A percentile compares a stretch with the other conserved stretches of the same genome.
Conservation (phyloP, 2,888 invertebrate genomes). For the Salticus scenicus region DNA sequence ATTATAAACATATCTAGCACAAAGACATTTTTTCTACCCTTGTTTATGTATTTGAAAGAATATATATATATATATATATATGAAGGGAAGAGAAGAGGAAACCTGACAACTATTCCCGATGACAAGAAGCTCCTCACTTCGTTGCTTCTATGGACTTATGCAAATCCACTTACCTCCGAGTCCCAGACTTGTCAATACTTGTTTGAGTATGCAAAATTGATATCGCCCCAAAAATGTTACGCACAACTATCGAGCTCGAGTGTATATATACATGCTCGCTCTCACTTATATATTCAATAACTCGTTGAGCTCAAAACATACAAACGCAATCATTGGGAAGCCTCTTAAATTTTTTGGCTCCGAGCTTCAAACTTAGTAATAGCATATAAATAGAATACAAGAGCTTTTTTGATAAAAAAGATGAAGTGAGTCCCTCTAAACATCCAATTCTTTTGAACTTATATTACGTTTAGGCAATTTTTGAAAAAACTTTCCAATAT, state of each 20-base stretch:
- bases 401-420: neutral
- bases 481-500: neutral
- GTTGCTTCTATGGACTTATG: constrained; percentile 47
- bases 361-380: neutral
- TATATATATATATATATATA: too few species aligned
- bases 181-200: constrained; percentile 40
- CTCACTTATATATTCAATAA: constrained; percentile 45
- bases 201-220: constrained; percentile 53
- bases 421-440: neutral
- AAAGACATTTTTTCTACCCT: too few species aligned
- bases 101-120: constrained; percentile 14
- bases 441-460: neutral
- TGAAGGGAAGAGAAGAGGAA: neutral
- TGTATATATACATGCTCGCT: neutral
- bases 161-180: constrained; percentile 46
- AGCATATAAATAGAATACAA: neutral
- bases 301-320: constrained; percentile 13
- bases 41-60: too few species aligned
- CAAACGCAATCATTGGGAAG: constrained; percentile 26
- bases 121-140: constrained; percentile 22
- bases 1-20: too few species aligned
- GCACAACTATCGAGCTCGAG: neutral
- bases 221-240: constrained; percentile 22
- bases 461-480: constrained; percentile 11
- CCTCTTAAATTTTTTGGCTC: neutral